phyloP scores from a whole-genome alignment of 2,888 invertebrate species.

The Formica aserva region DNA sequence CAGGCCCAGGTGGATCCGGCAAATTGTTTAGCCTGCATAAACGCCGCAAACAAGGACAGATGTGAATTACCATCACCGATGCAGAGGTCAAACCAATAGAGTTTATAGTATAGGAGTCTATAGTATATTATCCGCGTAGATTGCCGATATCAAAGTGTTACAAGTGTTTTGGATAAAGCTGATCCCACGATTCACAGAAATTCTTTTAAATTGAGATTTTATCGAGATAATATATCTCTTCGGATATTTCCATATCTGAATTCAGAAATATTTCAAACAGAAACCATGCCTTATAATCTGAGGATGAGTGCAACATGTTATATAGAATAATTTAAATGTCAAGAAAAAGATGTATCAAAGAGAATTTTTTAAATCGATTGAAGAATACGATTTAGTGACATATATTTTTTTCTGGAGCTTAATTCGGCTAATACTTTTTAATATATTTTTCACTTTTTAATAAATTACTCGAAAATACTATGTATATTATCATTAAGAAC shows the following conservation, averaged over 20 bases:
- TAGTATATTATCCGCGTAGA: not conserved
- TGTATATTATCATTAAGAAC: not conserved
- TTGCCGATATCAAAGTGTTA: not conserved
- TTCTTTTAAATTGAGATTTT: not conserved
- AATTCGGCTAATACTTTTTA: not conserved
- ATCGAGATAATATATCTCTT: not conserved
- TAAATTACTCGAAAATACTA: not conserved
- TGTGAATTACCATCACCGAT: slow-evolving; percentile 31
- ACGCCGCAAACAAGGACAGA: slow-evolving; percentile 42
- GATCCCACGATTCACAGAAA: not conserved
- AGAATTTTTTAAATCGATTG: not conserved
- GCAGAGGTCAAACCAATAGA: slow-evolving; percentile 4
- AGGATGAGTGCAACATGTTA: not conserved
- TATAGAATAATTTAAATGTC: not conserved
- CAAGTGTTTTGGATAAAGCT: not conserved
- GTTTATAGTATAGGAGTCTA: not conserved
- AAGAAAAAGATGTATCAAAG: not conserved
- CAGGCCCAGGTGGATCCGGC: slow-evolving; percentile 14
- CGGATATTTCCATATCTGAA: not conserved
- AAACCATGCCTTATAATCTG: not conserved
- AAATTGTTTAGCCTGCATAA: slow-evolving; percentile 62
- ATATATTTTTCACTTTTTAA: not conserved
- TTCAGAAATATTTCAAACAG: not conserved
- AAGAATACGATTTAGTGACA: not conserved
- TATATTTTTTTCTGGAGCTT: not conserved